Base-by-base conservation (phyloP, 2,113 vertebrate genomes). In the Pluvialis apricaria region DNA sequence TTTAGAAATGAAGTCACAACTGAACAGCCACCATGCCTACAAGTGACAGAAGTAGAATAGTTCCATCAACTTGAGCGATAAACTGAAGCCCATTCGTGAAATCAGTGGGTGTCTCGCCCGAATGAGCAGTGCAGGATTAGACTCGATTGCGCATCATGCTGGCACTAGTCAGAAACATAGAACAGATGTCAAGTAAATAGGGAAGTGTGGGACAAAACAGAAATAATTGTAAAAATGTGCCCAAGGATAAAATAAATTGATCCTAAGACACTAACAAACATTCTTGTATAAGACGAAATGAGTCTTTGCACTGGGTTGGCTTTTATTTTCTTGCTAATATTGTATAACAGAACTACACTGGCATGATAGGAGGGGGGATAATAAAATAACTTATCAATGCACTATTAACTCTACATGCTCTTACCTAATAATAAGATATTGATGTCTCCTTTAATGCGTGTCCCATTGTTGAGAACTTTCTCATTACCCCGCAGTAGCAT, bases 361-460 rank as follows among this genome's bases (percentile, higher is more conserved):
- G 96, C 70, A 22, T 89, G 94, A 95, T 87, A 97, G 69, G 92
- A 97, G 86, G 91, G 92, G 91, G 91, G 94, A 96, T 95, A 97
- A 98, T 98, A 98, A 98, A 98, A 97, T 97, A 98, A 97, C 97
- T 98, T 97, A 98, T 97, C 97, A 98, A 96, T 97, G 98, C 98
- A 90, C 97, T 98, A 98, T 98, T 98, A 98, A 97, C 97, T 97
- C 97, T 68, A 95, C 57, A 75, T 45, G 82, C 94, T 98, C 97
- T 97, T 96, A 98, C 98, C 98, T 98, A 99, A 99, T 96, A 99
- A 98, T 75, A 99, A 97, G 93, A 99, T 98, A 98, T 98, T 98
- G 97, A 99, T 99, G 96, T 98, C 98, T 96, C 98, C 98, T 97
- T 98, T 97, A 97, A 98, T 98, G 95, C 92, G 57, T 82, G 98